A percentile compares a stretch with the other conserved stretches of the same genome.
Conservation (phyloP, 2,797 vertebrate species). For the Etheostoma nigrum region DNA sequence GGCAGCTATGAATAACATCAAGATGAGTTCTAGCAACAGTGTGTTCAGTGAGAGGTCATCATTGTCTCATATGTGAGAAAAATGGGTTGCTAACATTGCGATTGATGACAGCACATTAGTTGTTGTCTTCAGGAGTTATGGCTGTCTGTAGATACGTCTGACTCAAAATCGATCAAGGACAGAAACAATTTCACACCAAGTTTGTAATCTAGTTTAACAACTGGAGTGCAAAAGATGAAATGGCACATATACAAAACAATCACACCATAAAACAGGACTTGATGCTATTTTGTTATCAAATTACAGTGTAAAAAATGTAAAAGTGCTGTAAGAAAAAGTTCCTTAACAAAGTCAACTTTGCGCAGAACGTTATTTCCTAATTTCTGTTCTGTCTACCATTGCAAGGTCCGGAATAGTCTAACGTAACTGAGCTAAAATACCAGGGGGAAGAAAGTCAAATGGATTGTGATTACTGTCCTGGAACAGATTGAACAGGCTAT, state of each 20-base stretch:
- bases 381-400: constrained; percentile 69
- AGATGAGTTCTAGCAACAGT: constrained; percentile 53
- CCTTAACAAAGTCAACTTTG: constrained; percentile 49
- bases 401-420: constrained; percentile 67
- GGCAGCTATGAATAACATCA: constrained; percentile 68
- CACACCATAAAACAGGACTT: background rate
- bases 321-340: constrained; percentile 27
- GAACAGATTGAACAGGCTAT: constrained; percentile 92
- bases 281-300: background rate
- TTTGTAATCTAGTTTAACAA: constrained; percentile 50
- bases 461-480: constrained; percentile 92
- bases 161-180: constrained; percentile 72
- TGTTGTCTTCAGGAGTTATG: constrained; percentile 73
- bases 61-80: constrained; percentile 65
- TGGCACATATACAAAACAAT: constrained; percentile 2
- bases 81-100: constrained; percentile 70
- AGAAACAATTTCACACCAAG: constrained; percentile 52
- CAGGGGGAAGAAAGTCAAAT: constrained; percentile 91
- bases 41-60: constrained; percentile 67
- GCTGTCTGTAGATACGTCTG: constrained; percentile 60
- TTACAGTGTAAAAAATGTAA: constrained; percentile 1
- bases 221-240: constrained; percentile 29
- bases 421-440: constrained; percentile 87
- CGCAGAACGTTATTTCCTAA: constrained; percentile 52
- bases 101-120: constrained; percentile 75